Conservation (phyloP, 2,888 invertebrate species). For the Selenia dentaria region DNA sequence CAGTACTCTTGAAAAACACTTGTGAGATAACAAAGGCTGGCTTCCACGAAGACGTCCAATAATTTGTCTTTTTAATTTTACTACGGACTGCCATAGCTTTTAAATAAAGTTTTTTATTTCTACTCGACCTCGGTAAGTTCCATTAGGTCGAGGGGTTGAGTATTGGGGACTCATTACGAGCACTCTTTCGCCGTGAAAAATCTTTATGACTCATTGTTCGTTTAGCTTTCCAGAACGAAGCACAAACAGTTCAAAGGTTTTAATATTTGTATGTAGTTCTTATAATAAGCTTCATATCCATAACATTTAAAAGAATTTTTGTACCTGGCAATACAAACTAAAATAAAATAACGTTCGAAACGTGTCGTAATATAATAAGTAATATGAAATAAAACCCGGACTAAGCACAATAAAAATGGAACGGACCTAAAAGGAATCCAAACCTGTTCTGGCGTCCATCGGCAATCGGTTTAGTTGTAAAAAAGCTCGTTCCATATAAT, state of each 20-base stretch:
- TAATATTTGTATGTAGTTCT: constrained; percentile 32
- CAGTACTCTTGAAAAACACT: constrained; percentile 83
- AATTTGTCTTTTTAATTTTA: constrained; percentile 85
- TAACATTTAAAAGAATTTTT: constrained; percentile 15
- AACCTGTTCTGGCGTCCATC: constrained; percentile 67
- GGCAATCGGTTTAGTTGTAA: constrained; percentile 79
- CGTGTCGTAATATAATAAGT: constrained; percentile 72
- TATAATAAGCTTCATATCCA: constrained; percentile 24
- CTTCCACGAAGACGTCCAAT: constrained; percentile 83
- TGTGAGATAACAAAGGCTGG: constrained; percentile 83
- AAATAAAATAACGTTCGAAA: constrained; percentile 50
- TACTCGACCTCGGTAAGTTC: constrained; percentile 69
- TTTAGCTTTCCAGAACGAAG: constrained; percentile 58
- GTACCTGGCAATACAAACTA: constrained; percentile 28
- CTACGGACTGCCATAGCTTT: constrained; percentile 80
- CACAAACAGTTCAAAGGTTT: constrained; percentile 32
- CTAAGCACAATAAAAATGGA: constrained; percentile 75
- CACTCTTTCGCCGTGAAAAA: constrained; percentile 62
- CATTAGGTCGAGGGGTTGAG: constrained; percentile 71
- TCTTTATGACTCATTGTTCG: constrained; percentile 79
- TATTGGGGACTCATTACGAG: constrained; percentile 75
- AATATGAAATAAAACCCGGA: constrained; percentile 70
- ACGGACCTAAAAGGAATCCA: constrained; percentile 69
- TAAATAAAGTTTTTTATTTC: constrained; percentile 68
- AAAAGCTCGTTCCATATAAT: constrained; percentile 81